Conservation (phyloP, 92 coral and sea anemone genomes). For the Parazoanthus swiftii region DNA sequence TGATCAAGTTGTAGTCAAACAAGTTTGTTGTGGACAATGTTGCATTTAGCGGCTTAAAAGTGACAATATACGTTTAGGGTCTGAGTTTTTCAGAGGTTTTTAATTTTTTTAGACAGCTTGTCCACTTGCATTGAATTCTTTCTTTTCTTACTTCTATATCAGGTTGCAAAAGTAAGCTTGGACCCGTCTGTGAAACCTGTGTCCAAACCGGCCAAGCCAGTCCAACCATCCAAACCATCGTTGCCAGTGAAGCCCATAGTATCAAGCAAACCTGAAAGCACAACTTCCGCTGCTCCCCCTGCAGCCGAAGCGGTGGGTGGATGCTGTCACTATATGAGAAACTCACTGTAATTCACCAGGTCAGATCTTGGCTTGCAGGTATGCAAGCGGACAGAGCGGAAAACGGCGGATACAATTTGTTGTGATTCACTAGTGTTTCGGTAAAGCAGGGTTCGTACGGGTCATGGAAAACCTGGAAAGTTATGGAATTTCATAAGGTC, state of each 20-base stretch:
- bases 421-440: no score
- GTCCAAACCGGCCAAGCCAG: slow-evolving; percentile 17
- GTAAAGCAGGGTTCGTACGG: no score
- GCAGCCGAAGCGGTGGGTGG: background rate
- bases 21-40: no score
- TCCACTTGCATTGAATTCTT: background rate
- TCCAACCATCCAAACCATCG: background rate
- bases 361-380: no score
- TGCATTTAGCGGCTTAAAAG: no score
- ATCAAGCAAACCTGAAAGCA: slow-evolving; percentile 7
- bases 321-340: background rate
- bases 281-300: background rate
- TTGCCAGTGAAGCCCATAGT: slow-evolving; percentile 18
- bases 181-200: slow-evolving; percentile 66
- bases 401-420: no score
- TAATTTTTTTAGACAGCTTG: no score
- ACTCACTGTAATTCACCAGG: background rate
- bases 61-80: no score
- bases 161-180: slow-evolving; percentile 78
- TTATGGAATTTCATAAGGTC: no score
- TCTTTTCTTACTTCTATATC: background rate
- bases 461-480: no score
- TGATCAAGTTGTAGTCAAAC: no score
- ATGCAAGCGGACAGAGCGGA: no score
- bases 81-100: background rate